Base-by-base conservation (phyloP, 2,797 vertebrate species). In the Urocyon cinereoargenteus region DNA sequence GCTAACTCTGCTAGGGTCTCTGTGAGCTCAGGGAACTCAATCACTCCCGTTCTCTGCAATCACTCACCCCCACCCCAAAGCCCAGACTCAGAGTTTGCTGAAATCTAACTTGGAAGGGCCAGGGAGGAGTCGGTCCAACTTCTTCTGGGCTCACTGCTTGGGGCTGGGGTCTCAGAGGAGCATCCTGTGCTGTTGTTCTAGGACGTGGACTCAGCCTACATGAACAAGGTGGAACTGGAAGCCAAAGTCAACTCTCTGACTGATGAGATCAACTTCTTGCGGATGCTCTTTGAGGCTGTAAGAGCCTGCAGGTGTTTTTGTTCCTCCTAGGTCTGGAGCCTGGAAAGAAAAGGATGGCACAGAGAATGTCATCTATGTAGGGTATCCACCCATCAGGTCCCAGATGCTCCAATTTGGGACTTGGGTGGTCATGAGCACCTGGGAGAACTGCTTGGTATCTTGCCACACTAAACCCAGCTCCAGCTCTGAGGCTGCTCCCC, bases 171-270 rank as follows among this genome's bases (percentile, higher is more conserved):
- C 90, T 96, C 86, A 94, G 51, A 83, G 31, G 31, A 77, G 40
- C 6, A 26, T 40, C 12, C 26, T 45, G 9, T 57, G 2, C 0
- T 4, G 1, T 57, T 73, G 0, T 97, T 95, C 11, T 93, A 99
- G 98, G 98, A 98, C 0, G 98, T 91, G 0, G 98, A 98, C 9
- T 88, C 70, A 0, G 82, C 98, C 78, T 98, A 84, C 3, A 51
- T 98, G 97, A 98, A 86, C 97, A 98, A 98, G 68, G 97, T 98
- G 57, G 97, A 98, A 19, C 73, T 99, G 88, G 98, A 98, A 19
- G 97, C 98, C 72, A 98, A 97, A 89, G 96, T 93, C 34, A 97
- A 97, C 61, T 73, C 84, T 22, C 82, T 99, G 79, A 96, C 90
- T 0, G 98, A 98, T 0, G 98, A 99, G 89, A 95, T 97, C 59